phyloP scores from a whole-genome alignment of 2,113 vertebrate genomes.

The Halichoerus grypus region DNA sequence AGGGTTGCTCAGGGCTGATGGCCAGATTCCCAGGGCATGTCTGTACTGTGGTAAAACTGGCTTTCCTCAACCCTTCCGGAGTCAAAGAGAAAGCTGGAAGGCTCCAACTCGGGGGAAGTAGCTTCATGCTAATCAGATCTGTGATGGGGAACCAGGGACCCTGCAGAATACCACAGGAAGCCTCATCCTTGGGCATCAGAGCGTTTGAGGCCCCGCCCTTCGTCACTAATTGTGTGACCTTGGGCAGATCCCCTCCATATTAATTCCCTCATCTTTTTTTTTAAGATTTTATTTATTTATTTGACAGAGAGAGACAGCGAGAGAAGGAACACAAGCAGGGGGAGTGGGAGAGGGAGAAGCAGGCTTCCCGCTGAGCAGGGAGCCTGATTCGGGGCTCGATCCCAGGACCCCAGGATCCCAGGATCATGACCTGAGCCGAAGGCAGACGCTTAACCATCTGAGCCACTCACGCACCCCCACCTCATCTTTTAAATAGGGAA shows the following conservation, averaged over 20 bases:
- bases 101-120: background rate
- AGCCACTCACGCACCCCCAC: background rate
- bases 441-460: too few relatives aligned
- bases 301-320: too few relatives aligned
- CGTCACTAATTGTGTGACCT: background rate
- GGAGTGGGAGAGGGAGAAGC: too few relatives aligned
- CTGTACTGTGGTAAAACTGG: background rate
- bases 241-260: background rate
- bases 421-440: too few relatives aligned
- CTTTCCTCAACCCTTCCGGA: background rate
- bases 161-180: background rate
- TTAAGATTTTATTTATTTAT: too few relatives aligned
- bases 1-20: background rate
- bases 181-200: background rate
- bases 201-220: background rate
- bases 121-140: background rate
- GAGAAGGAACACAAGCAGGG: too few relatives aligned
- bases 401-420: too few relatives aligned
- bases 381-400: too few relatives aligned
- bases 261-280: conserved; percentile 7
- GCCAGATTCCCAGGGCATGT: background rate
- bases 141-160: accelerated
- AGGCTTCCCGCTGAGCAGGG: too few relatives aligned
- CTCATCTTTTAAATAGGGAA: conserved; percentile 24
- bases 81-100: background rate